Percentiles rank a stretch among this genome's conserved stretches.
phyloP scores from a whole-genome alignment of 2,797 vertebrate species.

The Okamejei kenojei region DNA sequence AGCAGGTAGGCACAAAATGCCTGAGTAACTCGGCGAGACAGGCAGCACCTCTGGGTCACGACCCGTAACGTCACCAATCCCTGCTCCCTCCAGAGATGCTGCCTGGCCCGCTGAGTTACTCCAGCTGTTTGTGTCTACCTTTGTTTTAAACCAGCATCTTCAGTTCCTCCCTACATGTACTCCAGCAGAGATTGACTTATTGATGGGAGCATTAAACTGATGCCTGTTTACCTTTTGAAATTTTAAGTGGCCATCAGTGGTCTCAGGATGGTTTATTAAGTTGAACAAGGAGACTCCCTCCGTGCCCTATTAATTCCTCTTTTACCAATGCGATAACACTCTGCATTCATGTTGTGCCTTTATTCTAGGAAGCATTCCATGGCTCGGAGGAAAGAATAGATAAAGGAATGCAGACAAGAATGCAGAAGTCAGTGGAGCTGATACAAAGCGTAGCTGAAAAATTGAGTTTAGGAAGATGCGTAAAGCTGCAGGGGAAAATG shows the following conservation, averaged over 20 bases:
- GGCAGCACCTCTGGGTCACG: too few relatives aligned
- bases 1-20: background rate
- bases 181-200: background rate
- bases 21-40: too few relatives aligned
- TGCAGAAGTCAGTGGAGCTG: background rate
- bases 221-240: background rate
- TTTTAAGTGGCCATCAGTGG: background rate
- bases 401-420: constrained; percentile 5
- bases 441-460: background rate
- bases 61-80: too few relatives aligned
- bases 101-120: too few relatives aligned
- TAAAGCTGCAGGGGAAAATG: background rate
- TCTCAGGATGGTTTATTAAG: background rate
- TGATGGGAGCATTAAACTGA: background rate
- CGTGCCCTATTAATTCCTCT: background rate
- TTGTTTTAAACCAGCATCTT: too few relatives aligned
- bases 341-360: background rate
- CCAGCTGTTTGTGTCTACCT: too few relatives aligned
- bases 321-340: background rate
- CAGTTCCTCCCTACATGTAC: too few relatives aligned
- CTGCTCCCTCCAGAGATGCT: too few relatives aligned
- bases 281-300: background rate
- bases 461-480: too few relatives aligned
- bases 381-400: background rate
- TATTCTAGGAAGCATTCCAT: background rate